Evolutionary conservation across 1,140 invertebrate genomes (phyloP), one percentile per base, ranked within the genome.

Genomic region (Odontomachus brunneus): DNA sequence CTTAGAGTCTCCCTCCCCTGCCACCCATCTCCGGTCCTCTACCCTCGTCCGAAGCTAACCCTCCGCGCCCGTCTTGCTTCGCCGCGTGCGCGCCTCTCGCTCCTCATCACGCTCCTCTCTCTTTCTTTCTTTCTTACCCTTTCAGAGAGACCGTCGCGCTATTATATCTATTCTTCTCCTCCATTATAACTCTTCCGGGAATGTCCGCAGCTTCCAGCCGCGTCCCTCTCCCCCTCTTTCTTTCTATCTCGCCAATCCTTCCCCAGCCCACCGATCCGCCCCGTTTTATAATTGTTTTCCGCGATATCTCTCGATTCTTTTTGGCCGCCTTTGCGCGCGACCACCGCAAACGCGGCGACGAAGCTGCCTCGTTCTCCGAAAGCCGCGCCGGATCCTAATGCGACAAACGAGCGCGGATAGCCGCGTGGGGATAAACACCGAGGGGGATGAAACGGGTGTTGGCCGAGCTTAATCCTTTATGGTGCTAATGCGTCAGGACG

Each of bases 81-180:
- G 12, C 9, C 22, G 2, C 12, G 24, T 14, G 3, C 7, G 4
- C 60, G n/a, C 24, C 49, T 73, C 17, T n/a, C 38, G 14, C n/a
- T 38, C 19, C 19, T 33, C n/a, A n/a, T 55, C 65, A 62, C 60
- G 24, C 51, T 2, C 22, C 24, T 66, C 62, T 63, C 63, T 17
- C 53, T 22, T 48, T 44, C 72, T 51, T 63, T 66, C 19, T 53
- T 57, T 67, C 71, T 75, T 71, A 26, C 53, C 67, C 59, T 75
- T 71, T 80, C 83, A 65, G 55, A 62, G 55, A 62, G 17, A 66
- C 72, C 60, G 26, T 59, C 83, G 51, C 83, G 51, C 88, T 85
- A 89, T 89, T 89, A 89, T 89, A 86, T 82, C 84, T 86, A 86
- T 89, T 89, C 84, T 88, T 89, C 59, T 86, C 78, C 65, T 71